Base-by-base conservation (phyloP, 2,888 invertebrate species). In the Cheilosia soror region DNA sequence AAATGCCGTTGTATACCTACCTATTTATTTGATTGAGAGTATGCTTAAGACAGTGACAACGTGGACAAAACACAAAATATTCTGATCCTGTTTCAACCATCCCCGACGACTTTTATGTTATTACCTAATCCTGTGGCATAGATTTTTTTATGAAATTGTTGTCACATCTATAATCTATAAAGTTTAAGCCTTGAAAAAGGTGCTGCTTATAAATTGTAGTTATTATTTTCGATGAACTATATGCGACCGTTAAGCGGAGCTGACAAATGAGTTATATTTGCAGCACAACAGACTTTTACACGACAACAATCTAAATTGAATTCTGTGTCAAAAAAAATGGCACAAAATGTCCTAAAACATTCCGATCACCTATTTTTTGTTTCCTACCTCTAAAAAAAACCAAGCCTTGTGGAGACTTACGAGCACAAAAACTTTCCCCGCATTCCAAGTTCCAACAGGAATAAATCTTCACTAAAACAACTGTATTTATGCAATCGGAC, bases 401-500 rank as follows among this genome's bases (percentile, higher is more conserved):
- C 51, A n/a, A 55, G 31, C 25, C 25, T 40, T 9, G 25, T 33
- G 33, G 51, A 15, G 20, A 13, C 51, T 29, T 29, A 27, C 4
- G 20, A 13, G 25, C 44, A 58, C 15, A 42, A 73, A 62, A 51
- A 49, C 25, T 29, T 29, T 69, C 1, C 33, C 75, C 69, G 75
- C 75, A 75, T 69, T 65, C 60, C 47, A 63, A 77, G 69, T 69
- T 65, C 60, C 47, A 63, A 77, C 68, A 62, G 71, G 80, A 81
- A 85, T 85, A 85, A 85, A 85, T 85, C 85, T 85, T 49, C 81
- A 80, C 85, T 81, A 77, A 81, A 85, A 85, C 85, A 85, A 81
- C 80, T 85, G 85, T 85, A 81, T 85, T 85, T 77, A 85, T 85
- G 85, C 85, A 85, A 81, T 85, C 81, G 85, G 85, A 85, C 85